Percentiles rank a stretch among this genome's conserved stretches.
Evolutionary conservation across 2,797 vertebrate genomes (phyloP).

Genomic region (Acrossocheilus wenchowensis): DNA sequence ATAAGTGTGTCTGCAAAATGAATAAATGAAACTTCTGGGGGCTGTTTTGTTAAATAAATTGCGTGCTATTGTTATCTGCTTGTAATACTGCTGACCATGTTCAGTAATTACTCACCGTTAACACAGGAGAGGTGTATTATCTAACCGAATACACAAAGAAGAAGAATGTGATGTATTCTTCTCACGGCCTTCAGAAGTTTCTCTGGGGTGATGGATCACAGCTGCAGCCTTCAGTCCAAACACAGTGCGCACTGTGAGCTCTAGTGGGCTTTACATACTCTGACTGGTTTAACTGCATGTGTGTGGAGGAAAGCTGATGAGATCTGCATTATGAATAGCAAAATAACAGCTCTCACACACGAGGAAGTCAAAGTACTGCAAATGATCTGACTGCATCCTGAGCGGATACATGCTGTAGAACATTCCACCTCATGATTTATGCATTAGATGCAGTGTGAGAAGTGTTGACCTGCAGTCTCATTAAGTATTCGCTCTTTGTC

Average conservation of each 20-base stretch:
- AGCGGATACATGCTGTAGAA: constrained; percentile 19
- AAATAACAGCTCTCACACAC: neutral
- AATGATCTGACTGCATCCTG: constrained; percentile 11
- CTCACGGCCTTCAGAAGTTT: constrained; percentile 25
- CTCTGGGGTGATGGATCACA: constrained; percentile 28
- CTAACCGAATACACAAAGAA: constrained; percentile 10
- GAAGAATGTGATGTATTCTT: constrained; percentile 11
- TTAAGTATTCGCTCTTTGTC: neutral
- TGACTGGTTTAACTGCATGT: neutral
- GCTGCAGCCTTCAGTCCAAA: constrained; percentile 30
- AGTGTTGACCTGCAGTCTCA: constrained; percentile 25
- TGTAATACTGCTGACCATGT: constrained; percentile 16
- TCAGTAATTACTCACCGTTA: constrained; percentile 23
- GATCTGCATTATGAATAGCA: constrained; percentile 11
- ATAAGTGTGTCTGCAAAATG: neutral
- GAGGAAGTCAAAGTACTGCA: neutral
- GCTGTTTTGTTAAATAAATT: neutral
- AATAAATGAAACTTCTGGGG: neutral
- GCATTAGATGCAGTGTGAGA: constrained; percentile 24
- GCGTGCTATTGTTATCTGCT: neutral
- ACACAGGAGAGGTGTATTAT: constrained; percentile 2
- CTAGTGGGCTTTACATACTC: constrained; percentile 27
- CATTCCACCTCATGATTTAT: constrained; percentile 37
- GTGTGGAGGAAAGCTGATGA: constrained; percentile 15
- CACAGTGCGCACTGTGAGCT: constrained; percentile 5